phyloP scores from a whole-genome alignment of 1,140 invertebrate genomes.

The Laupala kohalensis region DNA sequence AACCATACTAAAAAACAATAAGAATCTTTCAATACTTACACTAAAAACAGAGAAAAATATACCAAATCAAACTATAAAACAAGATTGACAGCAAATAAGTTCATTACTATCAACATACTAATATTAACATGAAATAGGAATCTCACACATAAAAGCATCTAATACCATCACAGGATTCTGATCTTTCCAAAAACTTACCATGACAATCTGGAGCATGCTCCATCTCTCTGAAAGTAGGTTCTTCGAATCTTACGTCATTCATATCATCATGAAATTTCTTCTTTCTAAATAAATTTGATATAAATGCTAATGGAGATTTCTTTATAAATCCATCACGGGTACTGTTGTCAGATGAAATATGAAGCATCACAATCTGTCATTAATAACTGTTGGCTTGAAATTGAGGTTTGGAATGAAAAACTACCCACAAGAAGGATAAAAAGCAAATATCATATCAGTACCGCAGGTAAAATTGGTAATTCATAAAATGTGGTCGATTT shows the following conservation, averaged over 20 bases:
- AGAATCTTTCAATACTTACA: neutral
- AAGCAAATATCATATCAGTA: no score
- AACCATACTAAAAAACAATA: neutral
- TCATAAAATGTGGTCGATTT: no score
- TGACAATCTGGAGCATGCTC: neutral
- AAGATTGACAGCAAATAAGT: neutral
- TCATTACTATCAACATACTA: neutral
- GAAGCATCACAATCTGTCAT: conserved; percentile 1
- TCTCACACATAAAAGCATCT: neutral
- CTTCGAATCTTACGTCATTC: conserved; percentile 1
- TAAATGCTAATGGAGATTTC: conserved; percentile 5
- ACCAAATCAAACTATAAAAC: neutral
- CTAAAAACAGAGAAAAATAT: neutral
- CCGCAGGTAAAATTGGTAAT: no score
- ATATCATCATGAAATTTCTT: conserved; percentile 3
- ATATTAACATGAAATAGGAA: neutral
- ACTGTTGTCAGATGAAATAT: conserved; percentile 2
- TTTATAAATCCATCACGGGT: conserved; percentile 2
- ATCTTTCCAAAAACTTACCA: no score
- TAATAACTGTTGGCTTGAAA: no score
- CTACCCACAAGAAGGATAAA: no score
- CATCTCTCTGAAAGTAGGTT: neutral
- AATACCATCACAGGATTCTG: neutral
- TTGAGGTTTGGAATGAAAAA: no score
- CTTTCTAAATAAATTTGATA: conserved; percentile 2